Evolutionary conservation across 2,888 invertebrate genomes (phyloP).

Genomic region (Podotricha telesiphe): DNA sequence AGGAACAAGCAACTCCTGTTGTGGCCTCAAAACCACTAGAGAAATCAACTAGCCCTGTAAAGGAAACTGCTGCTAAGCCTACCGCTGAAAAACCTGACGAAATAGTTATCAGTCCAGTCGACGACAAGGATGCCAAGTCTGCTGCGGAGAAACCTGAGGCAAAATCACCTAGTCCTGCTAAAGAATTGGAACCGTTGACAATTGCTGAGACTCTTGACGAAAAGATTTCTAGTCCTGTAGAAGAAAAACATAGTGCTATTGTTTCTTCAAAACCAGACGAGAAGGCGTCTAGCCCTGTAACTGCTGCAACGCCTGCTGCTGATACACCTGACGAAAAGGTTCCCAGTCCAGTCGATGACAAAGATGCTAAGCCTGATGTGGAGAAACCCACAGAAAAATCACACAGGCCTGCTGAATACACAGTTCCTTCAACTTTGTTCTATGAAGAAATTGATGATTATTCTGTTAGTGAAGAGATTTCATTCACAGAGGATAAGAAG

Average conservation of each 20-base stretch:
- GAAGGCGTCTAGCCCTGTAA: slow-evolving; percentile 37
- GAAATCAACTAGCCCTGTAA: slow-evolving; percentile 5
- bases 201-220: not conserved
- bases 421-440: not conserved
- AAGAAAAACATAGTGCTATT: not conserved
- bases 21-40: not conserved
- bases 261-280: slow-evolving; percentile 8
- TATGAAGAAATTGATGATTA: slow-evolving; percentile 43
- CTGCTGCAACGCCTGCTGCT: not conserved
- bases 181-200: not conserved
- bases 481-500: slow-evolving; percentile 48
- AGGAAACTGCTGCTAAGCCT: not conserved
- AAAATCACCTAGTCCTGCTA: slow-evolving; percentile 33
- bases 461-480: slow-evolving; percentile 46
- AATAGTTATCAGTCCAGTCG: slow-evolving; percentile 22
- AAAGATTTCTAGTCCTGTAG: slow-evolving; percentile 26
- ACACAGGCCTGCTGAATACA: slow-evolving; percentile 26
- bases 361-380: not conserved
- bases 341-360: slow-evolving; percentile 6
- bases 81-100: not conserved
- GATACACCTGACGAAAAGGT: slow-evolving; percentile 17
- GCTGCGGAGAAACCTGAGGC: slow-evolving; percentile 12
- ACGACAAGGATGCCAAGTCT: not conserved
- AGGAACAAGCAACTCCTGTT: slow-evolving; percentile 22
- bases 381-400: slow-evolving; percentile 29